A percentile compares a stretch with the other conserved stretches of the same genome.
Evolutionary conservation across 2,888 invertebrate genomes (phyloP).

Genomic region (Sisyra nigra): DNA sequence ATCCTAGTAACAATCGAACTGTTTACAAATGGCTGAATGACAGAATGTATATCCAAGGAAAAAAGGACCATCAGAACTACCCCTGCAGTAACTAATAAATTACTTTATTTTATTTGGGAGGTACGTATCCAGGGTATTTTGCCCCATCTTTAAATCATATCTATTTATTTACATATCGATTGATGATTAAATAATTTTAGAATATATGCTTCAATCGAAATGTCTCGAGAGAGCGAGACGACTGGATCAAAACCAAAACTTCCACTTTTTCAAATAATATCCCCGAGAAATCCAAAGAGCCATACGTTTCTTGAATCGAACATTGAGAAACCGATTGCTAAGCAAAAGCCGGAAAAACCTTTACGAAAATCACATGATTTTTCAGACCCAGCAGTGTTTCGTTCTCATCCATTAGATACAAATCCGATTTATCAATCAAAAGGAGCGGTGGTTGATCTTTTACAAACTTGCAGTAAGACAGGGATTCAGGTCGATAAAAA

Average conservation of each 20-base stretch:
- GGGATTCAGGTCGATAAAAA: background rate
- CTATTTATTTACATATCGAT: background rate
- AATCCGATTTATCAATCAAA: background rate
- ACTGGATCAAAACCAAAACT: slow-evolving; percentile 11
- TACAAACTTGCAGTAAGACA: background rate
- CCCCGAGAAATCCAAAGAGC: slow-evolving; percentile 7
- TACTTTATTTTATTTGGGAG: no score
- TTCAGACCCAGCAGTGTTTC: background rate
- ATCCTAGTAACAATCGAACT: background rate
- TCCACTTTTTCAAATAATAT: slow-evolving; percentile 15
- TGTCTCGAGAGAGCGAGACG: no score
- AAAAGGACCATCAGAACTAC: background rate
- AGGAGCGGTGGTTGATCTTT: background rate
- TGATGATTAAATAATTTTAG: background rate
- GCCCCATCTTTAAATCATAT: no score
- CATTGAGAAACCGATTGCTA: background rate
- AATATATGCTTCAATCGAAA: background rate
- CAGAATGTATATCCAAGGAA: background rate
- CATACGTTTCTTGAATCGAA: background rate
- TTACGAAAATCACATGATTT: background rate
- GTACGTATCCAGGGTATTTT: background rate
- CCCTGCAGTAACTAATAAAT: background rate
- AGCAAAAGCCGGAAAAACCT: background rate
- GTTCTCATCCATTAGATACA: background rate
- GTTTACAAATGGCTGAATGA: slow-evolving; percentile 1